phyloP scores from a whole-genome alignment of 1,140 invertebrate species.

The Hermetia illucens region DNA sequence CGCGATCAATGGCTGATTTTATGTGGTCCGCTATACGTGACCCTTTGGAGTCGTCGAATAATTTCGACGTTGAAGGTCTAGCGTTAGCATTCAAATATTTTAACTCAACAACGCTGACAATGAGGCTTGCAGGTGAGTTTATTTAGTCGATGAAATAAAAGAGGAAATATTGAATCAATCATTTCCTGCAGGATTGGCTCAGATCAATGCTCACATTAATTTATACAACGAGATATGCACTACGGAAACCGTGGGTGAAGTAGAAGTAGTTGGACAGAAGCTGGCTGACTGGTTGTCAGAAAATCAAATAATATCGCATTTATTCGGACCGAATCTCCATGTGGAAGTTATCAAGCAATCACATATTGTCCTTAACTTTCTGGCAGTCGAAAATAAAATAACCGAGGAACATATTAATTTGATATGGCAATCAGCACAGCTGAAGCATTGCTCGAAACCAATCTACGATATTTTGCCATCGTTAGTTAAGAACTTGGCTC shows the following conservation, averaged over 20 bases:
- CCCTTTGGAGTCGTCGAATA: conserved; percentile 69
- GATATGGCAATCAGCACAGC: conserved; percentile 84
- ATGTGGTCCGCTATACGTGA: conserved; percentile 91
- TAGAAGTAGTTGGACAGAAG: conserved; percentile 67
- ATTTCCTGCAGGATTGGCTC: conserved; percentile 52
- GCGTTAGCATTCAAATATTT: conserved; percentile 91
- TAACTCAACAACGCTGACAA: conserved; percentile 80
- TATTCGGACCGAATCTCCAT: conserved; percentile 92
- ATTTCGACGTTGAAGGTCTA: conserved; percentile 79
- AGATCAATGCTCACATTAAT: conserved; percentile 87
- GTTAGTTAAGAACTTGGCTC: conserved; percentile 78
- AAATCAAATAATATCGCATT: conserved; percentile 85
- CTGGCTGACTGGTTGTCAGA: conserved; percentile 78
- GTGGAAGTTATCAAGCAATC: conserved; percentile 90
- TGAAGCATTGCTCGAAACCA: conserved; percentile 87
- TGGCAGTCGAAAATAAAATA: conserved; percentile 81
- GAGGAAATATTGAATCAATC: background rate
- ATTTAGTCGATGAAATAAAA: no score
- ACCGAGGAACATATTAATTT: conserved; percentile 83
- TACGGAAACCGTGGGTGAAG: conserved; percentile 68
- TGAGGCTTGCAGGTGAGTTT: conserved; percentile 56
- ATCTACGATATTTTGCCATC: conserved; percentile 82
- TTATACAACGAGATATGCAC: conserved; percentile 81
- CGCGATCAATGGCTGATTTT: conserved; percentile 85
- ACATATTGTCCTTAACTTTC: conserved; percentile 81